These are phyloP conservation scores for Aphelinus certus DNA, from an alignment of 1,140 invertebrate species.

Conservation along the genomic window DNA sequence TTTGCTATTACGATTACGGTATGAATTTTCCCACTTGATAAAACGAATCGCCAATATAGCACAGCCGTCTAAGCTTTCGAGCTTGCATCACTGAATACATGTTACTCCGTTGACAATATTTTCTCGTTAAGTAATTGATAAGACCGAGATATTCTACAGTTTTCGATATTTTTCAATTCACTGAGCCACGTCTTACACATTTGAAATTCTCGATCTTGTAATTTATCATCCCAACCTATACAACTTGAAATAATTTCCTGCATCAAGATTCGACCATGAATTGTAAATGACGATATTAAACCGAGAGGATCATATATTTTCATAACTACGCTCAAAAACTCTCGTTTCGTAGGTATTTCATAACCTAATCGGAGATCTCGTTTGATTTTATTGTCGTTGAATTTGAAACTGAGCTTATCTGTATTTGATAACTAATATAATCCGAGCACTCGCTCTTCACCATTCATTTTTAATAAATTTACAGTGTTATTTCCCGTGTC, in stretches of 20 bases:
- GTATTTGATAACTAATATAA: not conserved
- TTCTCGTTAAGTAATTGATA: not conserved
- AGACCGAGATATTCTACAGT: not conserved
- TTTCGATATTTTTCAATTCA: not conserved
- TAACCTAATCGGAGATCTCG: not conserved
- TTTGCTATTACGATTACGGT: not conserved
- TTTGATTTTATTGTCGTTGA: not conserved
- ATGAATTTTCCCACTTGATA: not conserved
- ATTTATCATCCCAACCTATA: conserved; percentile 25
- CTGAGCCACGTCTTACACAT: not conserved
- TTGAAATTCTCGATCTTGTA: not conserved
- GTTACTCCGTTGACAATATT: not conserved
- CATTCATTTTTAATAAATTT: not conserved
- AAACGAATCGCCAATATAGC: not conserved
- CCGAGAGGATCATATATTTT: not conserved
- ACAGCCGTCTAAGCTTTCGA: no score
- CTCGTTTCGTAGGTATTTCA: conserved; percentile 43
- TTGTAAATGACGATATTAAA: conserved; percentile 44
- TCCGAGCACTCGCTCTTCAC: not conserved
- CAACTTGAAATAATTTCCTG: conserved; percentile 49
- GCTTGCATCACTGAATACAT: no score
- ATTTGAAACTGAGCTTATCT: not conserved
- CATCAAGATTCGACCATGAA: conserved; percentile 54
- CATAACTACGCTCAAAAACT: conserved; percentile 45
- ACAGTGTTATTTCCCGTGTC: not conserved